Percentiles rank a stretch among this genome's conserved stretches.
phyloP scores from a whole-genome alignment of 1,140 invertebrate species.

The Drosophila bocqueti region DNA sequence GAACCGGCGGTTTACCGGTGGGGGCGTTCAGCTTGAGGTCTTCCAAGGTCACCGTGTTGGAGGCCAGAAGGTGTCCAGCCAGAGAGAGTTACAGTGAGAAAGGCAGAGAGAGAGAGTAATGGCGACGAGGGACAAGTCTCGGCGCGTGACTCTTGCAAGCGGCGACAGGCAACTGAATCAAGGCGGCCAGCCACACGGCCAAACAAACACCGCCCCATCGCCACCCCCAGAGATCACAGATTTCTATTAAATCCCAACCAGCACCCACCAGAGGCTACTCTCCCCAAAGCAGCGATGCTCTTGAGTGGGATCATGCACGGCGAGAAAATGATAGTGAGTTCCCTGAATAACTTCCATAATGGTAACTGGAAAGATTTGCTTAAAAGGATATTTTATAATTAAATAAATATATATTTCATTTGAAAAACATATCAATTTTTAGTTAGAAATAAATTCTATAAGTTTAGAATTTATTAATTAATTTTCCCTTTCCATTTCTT shows the following conservation, averaged over 20 bases:
- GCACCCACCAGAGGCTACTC: slow-evolving; percentile 27
- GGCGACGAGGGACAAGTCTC: slow-evolving; percentile 25
- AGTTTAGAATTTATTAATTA: too few species aligned
- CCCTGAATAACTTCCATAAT: neutral
- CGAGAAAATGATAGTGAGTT: neutral
- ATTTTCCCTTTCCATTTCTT: neutral
- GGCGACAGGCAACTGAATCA: slow-evolving; percentile 54
- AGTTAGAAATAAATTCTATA: neutral
- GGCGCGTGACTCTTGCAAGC: slow-evolving; percentile 47
- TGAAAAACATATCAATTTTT: accelerated
- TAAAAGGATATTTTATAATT: accelerated
- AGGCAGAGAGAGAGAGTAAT: neutral
- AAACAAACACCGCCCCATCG: slow-evolving; percentile 38
- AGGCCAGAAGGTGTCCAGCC: slow-evolving; percentile 1
- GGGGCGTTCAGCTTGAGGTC: slow-evolving; percentile 76
- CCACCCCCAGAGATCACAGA: slow-evolving; percentile 7
- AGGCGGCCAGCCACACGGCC: slow-evolving; percentile 37
- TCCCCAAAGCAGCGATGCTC: slow-evolving; percentile 17
- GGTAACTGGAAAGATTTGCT: neutral
- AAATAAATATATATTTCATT: neutral
- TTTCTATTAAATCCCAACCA: slow-evolving; percentile 5
- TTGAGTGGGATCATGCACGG: slow-evolving; percentile 33
- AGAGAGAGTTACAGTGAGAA: neutral
- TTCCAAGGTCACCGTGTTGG: slow-evolving; percentile 42
- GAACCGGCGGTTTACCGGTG: slow-evolving; percentile 72